Percentiles rank a stretch among this genome's conserved stretches.
Conservation (phyloP, 2,888 invertebrate genomes). For the Orthosia cruda region DNA sequence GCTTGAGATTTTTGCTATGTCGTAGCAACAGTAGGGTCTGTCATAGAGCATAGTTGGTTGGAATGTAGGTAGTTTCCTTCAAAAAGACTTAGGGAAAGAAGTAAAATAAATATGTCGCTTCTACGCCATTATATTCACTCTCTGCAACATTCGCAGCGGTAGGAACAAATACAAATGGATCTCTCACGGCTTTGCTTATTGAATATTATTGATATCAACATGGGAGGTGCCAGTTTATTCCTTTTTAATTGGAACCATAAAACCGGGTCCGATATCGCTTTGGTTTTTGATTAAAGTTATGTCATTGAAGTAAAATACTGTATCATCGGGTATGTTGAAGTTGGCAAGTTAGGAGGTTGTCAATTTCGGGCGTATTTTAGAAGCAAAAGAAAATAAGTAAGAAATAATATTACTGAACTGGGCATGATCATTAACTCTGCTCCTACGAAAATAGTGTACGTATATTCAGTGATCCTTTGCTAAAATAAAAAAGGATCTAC, state of each 20-base stretch:
- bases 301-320: slow-evolving; percentile 14
- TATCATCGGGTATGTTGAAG: not conserved
- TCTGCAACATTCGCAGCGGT: slow-evolving; percentile 72
- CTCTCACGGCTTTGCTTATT: slow-evolving; percentile 79
- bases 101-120: not conserved
- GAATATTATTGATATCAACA: slow-evolving; percentile 79
- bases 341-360: not conserved
- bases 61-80: no score
- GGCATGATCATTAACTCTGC: not conserved
- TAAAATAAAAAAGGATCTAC: slow-evolving; percentile 18
- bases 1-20: no score
- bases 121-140: slow-evolving; percentile 63
- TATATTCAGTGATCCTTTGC: not conserved
- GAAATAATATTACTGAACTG: not conserved
- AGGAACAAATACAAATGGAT: slow-evolving; percentile 82
- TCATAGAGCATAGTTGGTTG: no score
- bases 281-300: slow-evolving; percentile 51
- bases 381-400: not conserved
- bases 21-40: no score
- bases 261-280: slow-evolving; percentile 53
- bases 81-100: no score
- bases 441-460: not conserved
- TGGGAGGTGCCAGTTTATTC: slow-evolving; percentile 84
- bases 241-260: slow-evolving; percentile 81
- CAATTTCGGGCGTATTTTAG: not conserved